A percentile compares a stretch with the other conserved stretches of the same genome.
Conservation (phyloP, 2,113 vertebrate genomes). For the Bothrops jararaca region DNA sequence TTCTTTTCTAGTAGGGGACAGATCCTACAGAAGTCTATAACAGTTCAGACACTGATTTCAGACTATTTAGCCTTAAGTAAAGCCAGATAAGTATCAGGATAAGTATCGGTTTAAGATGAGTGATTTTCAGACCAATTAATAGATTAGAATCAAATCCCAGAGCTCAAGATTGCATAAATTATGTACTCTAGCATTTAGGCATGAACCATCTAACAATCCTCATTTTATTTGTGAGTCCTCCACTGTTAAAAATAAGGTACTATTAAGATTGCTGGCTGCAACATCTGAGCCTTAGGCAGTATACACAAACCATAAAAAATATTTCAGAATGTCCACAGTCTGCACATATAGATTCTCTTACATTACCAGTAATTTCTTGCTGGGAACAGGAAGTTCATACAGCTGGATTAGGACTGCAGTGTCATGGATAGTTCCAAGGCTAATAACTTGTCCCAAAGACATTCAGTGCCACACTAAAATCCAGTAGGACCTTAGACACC, state of each 20-base stretch:
- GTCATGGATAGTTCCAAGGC: background rate
- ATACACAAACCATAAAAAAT: background rate
- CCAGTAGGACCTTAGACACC: background rate
- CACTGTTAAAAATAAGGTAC: background rate
- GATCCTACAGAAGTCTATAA: background rate
- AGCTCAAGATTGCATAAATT: background rate
- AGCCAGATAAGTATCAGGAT: background rate
- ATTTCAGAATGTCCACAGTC: background rate
- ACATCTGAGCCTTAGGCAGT: background rate
- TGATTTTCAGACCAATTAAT: background rate
- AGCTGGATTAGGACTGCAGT: background rate
- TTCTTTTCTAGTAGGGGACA: background rate
- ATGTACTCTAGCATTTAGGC: background rate
- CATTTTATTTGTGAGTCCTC: background rate
- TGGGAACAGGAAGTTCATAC: background rate
- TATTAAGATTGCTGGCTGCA: background rate
- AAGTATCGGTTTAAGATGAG: background rate
- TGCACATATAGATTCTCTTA: background rate
- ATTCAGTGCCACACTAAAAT: background rate
- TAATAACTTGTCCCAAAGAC: background rate
- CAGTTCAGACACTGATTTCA: background rate
- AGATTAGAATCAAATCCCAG: background rate
- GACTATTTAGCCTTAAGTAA: background rate
- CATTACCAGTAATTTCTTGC: too few relatives aligned
- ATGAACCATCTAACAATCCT: background rate